These are phyloP conservation scores for Neodiprion virginianus DNA, from an alignment of 1,140 invertebrate species.

Conservation along the genomic window DNA sequence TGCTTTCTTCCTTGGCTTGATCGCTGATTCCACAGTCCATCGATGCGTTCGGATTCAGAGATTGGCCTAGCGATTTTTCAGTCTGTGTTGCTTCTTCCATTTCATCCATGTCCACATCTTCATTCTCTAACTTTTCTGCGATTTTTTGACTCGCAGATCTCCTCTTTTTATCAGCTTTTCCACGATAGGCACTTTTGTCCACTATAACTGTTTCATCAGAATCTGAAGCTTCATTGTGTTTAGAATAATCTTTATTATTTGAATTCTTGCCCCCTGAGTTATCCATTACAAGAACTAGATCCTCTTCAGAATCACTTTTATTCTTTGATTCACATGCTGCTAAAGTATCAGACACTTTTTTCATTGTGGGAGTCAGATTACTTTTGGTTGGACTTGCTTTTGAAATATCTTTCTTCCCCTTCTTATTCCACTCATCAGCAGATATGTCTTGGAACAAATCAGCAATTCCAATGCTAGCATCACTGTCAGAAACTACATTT, in stretches of 20 bases:
- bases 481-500: no score
- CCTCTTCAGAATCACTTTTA: background rate
- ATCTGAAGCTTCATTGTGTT: background rate
- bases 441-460: slow-evolving; percentile 35
- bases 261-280: background rate
- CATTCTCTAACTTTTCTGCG: background rate
- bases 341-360: background rate
- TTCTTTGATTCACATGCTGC: background rate
- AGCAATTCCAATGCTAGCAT: slow-evolving; percentile 2
- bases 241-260: background rate
- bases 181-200: background rate
- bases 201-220: background rate
- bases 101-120: no score
- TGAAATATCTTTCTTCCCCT: slow-evolving; percentile 17
- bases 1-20: no score
- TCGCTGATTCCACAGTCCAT: no score
- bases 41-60: no score
- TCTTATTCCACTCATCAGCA: slow-evolving; percentile 23
- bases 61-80: no score
- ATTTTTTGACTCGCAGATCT: background rate
- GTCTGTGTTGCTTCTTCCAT: no score
- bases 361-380: background rate
- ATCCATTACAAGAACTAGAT: background rate
- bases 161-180: background rate
- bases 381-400: background rate